These are phyloP conservation scores for Drosophila quadrilineata DNA, from an alignment of 1,140 invertebrate species.

Conservation along the genomic window DNA sequence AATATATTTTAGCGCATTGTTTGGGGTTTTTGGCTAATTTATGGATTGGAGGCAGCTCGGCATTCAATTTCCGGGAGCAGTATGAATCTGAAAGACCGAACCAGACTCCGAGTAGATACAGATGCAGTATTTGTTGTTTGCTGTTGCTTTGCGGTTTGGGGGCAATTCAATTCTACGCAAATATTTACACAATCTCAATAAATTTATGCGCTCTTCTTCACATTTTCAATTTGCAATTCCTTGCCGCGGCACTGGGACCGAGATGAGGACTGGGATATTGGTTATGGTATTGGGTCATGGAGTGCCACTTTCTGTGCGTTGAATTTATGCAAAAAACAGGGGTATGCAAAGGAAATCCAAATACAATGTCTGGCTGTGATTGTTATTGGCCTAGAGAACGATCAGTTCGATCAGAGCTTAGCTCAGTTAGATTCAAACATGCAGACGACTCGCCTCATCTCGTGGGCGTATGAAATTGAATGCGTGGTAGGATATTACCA, in stretches of 20 bases:
- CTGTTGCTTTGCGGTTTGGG: constrained; percentile 37
- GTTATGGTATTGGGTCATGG: background rate
- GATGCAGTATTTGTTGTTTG: background rate
- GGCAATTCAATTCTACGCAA: constrained; percentile 55
- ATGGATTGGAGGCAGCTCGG: constrained; percentile 9
- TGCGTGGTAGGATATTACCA: constrained; percentile 41
- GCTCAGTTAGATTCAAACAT: constrained; percentile 28
- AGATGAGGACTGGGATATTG: background rate
- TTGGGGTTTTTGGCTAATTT: constrained; percentile 16
- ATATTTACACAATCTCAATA: constrained; percentile 77
- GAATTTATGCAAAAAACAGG: constrained; percentile 78
- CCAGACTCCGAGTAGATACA: no score
- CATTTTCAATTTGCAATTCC: constrained; percentile 73
- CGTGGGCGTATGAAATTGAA: constrained; percentile 73
- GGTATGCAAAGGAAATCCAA: no score
- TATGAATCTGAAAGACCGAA: no score
- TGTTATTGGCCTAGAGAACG: constrained; percentile 75
- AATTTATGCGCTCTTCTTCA: constrained; percentile 79
- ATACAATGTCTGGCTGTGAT: constrained; percentile 41
- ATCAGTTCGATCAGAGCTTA: constrained; percentile 23
- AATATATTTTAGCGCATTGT: constrained; percentile 19
- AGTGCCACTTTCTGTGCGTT: constrained; percentile 34
- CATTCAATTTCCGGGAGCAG: constrained; percentile 38
- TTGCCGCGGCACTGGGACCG: constrained; percentile 1
- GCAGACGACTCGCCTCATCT: no score